These are phyloP conservation scores for Lineus longissimus DNA, from an alignment of 1,140 invertebrate genomes.

Conservation along the genomic window DNA sequence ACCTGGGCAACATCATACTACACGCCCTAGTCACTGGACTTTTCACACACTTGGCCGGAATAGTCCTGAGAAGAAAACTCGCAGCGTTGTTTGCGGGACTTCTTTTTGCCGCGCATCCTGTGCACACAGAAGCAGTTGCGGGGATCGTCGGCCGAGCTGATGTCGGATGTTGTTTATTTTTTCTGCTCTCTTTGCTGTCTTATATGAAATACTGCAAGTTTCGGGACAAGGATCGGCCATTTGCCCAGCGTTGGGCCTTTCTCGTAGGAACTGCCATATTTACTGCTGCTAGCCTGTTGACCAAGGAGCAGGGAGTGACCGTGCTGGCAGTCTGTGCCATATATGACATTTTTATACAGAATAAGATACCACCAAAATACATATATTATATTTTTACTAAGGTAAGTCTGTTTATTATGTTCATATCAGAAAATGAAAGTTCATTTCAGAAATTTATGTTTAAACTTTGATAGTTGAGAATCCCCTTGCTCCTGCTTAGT, in stretches of 20 bases:
- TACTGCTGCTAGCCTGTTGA: slow-evolving; percentile 42
- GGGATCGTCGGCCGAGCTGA: slow-evolving; percentile 76
- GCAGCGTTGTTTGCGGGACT: slow-evolving; percentile 61
- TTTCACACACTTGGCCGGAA: slow-evolving; percentile 39
- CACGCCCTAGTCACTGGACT: slow-evolving; percentile 50
- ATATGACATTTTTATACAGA: slow-evolving; percentile 65
- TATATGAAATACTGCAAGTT: slow-evolving; percentile 60
- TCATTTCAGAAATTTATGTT: no score
- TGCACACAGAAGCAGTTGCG: slow-evolving; percentile 70
- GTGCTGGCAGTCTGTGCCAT: slow-evolving; percentile 81
- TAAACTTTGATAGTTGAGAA: no score
- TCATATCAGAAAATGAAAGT: neutral
- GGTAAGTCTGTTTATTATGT: slow-evolving; percentile 25
- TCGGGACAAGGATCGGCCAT: slow-evolving; percentile 17
- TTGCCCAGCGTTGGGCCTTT: slow-evolving; percentile 22
- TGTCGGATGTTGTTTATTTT: slow-evolving; percentile 76
- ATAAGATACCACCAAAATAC: slow-evolving; percentile 34
- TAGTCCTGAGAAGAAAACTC: slow-evolving; percentile 39
- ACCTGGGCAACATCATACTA: slow-evolving; percentile 55
- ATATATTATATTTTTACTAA: slow-evolving; percentile 27
- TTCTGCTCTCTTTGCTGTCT: slow-evolving; percentile 65
- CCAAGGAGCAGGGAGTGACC: slow-evolving; percentile 80
- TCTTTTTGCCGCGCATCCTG: slow-evolving; percentile 56
- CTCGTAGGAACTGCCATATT: slow-evolving; percentile 26
- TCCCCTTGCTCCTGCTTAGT: no score